phyloP scores from a whole-genome alignment of 2,113 vertebrate genomes.

The Chionis minor region DNA sequence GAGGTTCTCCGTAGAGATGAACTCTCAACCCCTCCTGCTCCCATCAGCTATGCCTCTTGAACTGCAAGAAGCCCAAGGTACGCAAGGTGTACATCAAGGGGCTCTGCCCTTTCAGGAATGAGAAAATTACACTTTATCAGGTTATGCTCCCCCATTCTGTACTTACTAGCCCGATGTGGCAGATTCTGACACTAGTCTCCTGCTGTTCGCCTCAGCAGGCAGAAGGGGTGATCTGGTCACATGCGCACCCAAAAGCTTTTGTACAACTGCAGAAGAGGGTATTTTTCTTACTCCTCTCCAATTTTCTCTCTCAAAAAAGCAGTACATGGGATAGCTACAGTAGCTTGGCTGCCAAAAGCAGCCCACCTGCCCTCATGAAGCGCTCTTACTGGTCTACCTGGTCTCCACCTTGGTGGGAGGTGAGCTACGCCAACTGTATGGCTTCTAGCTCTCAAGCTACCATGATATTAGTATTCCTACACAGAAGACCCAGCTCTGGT shows the following conservation, averaged over 20 bases:
- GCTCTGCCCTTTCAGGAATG: not conserved
- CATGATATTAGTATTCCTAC: not conserved
- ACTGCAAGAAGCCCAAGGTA: not conserved
- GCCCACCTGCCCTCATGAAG: not conserved
- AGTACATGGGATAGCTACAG: not conserved
- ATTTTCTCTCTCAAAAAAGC: not conserved
- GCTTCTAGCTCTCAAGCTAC: not conserved
- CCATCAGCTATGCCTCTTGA: not conserved
- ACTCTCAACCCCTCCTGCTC: not conserved
- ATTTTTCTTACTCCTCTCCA: not conserved
- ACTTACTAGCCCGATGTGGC: not conserved
- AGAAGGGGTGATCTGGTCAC: not conserved
- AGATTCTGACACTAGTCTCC: not conserved
- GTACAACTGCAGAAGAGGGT: not conserved
- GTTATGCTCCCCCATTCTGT: not conserved
- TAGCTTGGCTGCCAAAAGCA: not conserved
- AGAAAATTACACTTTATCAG: not conserved
- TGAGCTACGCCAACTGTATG: not conserved
- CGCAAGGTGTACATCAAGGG: not conserved
- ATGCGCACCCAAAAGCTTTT: not conserved
- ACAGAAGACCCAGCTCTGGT: not conserved
- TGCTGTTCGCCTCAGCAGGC: not conserved
- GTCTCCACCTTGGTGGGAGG: not conserved
- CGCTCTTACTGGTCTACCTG: not conserved
- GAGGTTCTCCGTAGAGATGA: not conserved